These are phyloP conservation scores for Drosophila elegans DNA, from an alignment of 1,140 invertebrate genomes.

Conservation along the genomic window DNA sequence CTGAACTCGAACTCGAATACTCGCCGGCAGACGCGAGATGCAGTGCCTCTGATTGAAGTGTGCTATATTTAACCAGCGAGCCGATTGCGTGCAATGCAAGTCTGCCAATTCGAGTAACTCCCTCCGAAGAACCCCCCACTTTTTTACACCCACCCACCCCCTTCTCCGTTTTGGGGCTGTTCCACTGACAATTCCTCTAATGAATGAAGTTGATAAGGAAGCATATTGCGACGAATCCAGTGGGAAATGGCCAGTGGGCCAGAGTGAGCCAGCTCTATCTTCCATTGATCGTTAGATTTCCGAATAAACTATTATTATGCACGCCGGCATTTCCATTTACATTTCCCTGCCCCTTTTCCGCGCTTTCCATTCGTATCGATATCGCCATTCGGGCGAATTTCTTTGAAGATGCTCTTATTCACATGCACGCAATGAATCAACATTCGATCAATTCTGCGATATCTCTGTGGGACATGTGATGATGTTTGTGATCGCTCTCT, in stretches of 20 bases:
- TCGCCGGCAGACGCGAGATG: conserved; percentile 39
- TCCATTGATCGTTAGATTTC: conserved; percentile 39
- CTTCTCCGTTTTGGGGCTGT: conserved; percentile 16
- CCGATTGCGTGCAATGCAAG: conserved; percentile 58
- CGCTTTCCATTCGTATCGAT: conserved; percentile 21
- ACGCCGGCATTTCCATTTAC: conserved; percentile 21
- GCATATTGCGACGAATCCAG: conserved; percentile 10
- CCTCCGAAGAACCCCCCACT: background rate
- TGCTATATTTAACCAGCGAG: conserved; percentile 73
- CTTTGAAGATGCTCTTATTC: conserved; percentile 48
- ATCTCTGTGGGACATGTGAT: conserved; percentile 15
- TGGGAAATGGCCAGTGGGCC: conserved; percentile 17
- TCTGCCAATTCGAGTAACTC: conserved; percentile 57
- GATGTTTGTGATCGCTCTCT: conserved; percentile 8
- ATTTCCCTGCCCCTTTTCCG: background rate
- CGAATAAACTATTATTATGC: conserved; percentile 39
- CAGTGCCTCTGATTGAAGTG: conserved; percentile 74
- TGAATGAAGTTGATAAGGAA: conserved; percentile 77
- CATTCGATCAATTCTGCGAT: conserved; percentile 27
- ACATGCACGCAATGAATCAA: conserved; percentile 41
- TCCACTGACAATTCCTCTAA: conserved; percentile 58
- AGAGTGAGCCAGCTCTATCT: background rate
- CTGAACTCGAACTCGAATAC: conserved; percentile 64
- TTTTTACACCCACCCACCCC: background rate
- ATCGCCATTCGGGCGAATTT: conserved; percentile 42